Evolutionary conservation across 1,140 invertebrate genomes (phyloP), one percentile per base, ranked within the genome.

Genomic region (Cherax quadricarinatus): DNA sequence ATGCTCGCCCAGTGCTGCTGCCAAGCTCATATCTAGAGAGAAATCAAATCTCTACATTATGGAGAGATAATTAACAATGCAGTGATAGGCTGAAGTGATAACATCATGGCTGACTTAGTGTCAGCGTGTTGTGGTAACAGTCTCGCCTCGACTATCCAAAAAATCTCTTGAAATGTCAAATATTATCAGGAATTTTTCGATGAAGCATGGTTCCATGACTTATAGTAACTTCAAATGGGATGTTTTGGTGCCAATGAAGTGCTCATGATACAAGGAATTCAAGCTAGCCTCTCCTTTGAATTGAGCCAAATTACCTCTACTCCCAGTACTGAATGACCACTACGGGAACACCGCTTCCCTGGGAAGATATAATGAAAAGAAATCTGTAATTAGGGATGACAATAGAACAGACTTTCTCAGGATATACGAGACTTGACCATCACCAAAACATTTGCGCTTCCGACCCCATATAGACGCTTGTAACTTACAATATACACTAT

Each of bases 1-100:
- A 30, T 84, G 82, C 81, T 90, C 82, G 80, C 88, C 88, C 81
- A 90, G 88, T 90, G 88, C 80, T 89, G 88, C 88, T 84, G 88
- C 88, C 90, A 86, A 73, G 90, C 78, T 91, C 84, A 91, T 85
- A 90, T 91, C 90, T 86, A 91, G 90, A 91, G 90, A 66, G 79
- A 91, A 91, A 91, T 87, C 49, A 91, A 91, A 86, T 81, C 70
- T 73, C 90, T 91, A 91, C 62, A 73, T 86, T 91, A 86, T 91
- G 78, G 62, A 91, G 90, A 91, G 78, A 81, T 70, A 62, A 89
- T 80, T 82, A 91, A 91, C 90, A 91, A 91, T 91, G 90, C 90
- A 73, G 41, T 80, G 62, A 49, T 91, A 84, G 78, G 78, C 49
- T 91, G 84, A 91, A 81, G 78, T 70, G 89, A 86, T 75, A 73